Percentiles rank a stretch among this genome's conserved stretches.
These are phyloP conservation scores for Lithosia quadra DNA, from an alignment of 2,888 invertebrate genomes.

Conservation along the genomic window DNA sequence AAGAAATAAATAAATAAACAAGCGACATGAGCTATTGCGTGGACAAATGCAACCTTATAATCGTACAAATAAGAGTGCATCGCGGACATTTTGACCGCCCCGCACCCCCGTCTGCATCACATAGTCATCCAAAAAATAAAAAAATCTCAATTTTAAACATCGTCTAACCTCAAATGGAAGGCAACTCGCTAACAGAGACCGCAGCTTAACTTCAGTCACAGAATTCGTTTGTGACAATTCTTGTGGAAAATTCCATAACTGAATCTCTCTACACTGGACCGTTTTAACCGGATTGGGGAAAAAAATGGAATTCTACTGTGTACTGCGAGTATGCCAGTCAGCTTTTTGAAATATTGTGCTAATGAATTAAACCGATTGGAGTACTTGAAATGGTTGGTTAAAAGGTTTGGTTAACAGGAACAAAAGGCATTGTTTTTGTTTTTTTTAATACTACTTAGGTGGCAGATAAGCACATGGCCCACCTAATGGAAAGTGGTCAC, in stretches of 20 bases:
- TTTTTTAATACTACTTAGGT: no score
- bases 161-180: background rate
- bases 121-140: background rate
- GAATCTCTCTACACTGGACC: slow-evolving; percentile 30
- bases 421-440: no score
- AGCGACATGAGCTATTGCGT: no score
- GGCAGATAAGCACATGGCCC: no score
- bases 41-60: no score
- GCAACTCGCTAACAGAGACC: background rate
- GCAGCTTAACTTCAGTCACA: slow-evolving; percentile 7
- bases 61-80: no score
- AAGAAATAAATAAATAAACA: no score
- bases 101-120: no score
- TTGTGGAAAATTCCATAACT: slow-evolving; percentile 41
- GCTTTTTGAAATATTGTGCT: slow-evolving; percentile 7
- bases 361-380: background rate
- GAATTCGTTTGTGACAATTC: slow-evolving; percentile 40
- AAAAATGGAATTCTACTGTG: slow-evolving; percentile 21
- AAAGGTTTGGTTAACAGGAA: background rate
- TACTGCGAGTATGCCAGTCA: background rate
- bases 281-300: slow-evolving; percentile 31
- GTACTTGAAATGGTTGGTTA: background rate
- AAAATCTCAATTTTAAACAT: background rate
- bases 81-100: no score
- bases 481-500: no score